Conservation (phyloP, 2,113 vertebrate species). For the Dinomys branickii region DNA sequence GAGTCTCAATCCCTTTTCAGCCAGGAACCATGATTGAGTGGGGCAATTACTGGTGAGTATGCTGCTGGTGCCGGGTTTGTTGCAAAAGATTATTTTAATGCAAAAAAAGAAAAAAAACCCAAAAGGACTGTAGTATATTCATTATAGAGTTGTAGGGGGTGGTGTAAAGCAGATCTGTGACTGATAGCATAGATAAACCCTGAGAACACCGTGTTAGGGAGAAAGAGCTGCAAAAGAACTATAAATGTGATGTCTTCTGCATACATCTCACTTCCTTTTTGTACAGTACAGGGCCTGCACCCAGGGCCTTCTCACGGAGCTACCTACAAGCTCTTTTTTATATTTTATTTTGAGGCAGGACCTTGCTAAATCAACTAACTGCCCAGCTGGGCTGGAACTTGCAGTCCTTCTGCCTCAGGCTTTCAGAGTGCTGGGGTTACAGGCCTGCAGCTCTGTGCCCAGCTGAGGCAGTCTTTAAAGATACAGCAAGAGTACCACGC, state of each 20-base stretch:
- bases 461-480: neutral
- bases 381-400: neutral
- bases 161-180: too few species aligned
- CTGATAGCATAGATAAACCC: neutral
- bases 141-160: neutral
- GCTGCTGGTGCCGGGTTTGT: too few species aligned
- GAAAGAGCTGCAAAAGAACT: neutral
- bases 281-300: neutral
- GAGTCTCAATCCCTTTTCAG: constrained; percentile 86
- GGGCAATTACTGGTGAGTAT: constrained; percentile 98
- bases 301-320: neutral
- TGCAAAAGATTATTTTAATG: too few species aligned
- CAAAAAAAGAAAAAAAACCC: too few species aligned
- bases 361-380: neutral
- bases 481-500: neutral
- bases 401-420: neutral
- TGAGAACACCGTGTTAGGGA: neutral
- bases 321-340: neutral
- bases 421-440: neutral
- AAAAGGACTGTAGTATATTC: neutral
- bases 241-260: neutral
- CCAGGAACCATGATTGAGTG: constrained; percentile 99
- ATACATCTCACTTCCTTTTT: neutral
- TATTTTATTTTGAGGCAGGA: neutral
- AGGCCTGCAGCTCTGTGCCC: neutral